A percentile compares a stretch with the other conserved stretches of the same genome.
Evolutionary conservation across 1,140 invertebrate genomes (phyloP).

Genomic region (Drosophila carrolli): DNA sequence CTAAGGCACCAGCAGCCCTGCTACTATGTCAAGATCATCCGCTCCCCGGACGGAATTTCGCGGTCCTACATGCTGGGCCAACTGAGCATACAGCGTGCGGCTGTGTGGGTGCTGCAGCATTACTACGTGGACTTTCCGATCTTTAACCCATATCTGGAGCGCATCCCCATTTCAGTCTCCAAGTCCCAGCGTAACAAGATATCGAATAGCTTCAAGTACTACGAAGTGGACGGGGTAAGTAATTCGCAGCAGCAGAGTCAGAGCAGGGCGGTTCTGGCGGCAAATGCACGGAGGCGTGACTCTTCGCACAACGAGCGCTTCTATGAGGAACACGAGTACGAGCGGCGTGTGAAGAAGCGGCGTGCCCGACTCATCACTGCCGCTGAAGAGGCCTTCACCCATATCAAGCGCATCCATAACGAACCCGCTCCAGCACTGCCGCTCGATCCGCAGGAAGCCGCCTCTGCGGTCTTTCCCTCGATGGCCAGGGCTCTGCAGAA

Average conservation of each 20-base stretch:
- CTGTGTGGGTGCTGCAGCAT: constrained; percentile 96
- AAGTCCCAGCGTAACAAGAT: constrained; percentile 91
- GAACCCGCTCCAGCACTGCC: constrained; percentile 88
- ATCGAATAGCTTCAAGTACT: constrained; percentile 96
- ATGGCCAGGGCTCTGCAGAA: constrained; percentile 98
- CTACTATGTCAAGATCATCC: constrained; percentile 95
- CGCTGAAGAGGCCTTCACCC: constrained; percentile 98
- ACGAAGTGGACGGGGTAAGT: constrained; percentile 96
- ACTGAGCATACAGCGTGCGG: constrained; percentile 97
- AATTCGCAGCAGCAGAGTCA: constrained; percentile 89
- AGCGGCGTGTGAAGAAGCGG: constrained; percentile 95
- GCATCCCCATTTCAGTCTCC: constrained; percentile 90
- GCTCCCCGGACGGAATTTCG: constrained; percentile 97
- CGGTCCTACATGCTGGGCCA: constrained; percentile 94
- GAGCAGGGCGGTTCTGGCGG: constrained; percentile 88
- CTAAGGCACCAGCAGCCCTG: constrained; percentile 95
- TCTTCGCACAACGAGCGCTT: constrained; percentile 98
- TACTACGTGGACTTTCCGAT: constrained; percentile 98
- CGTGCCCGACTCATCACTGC: constrained; percentile 95
- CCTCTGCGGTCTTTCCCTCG: constrained; percentile 98
- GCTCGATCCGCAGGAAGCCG: constrained; percentile 97
- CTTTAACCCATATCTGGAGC: constrained; percentile 98
- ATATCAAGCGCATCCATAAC: constrained; percentile 93
- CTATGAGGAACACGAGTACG: constrained; percentile 99
- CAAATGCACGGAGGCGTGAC: constrained; percentile 90